phyloP scores from a whole-genome alignment of 2,797 vertebrate species.

The Bradypodion pumilum region DNA sequence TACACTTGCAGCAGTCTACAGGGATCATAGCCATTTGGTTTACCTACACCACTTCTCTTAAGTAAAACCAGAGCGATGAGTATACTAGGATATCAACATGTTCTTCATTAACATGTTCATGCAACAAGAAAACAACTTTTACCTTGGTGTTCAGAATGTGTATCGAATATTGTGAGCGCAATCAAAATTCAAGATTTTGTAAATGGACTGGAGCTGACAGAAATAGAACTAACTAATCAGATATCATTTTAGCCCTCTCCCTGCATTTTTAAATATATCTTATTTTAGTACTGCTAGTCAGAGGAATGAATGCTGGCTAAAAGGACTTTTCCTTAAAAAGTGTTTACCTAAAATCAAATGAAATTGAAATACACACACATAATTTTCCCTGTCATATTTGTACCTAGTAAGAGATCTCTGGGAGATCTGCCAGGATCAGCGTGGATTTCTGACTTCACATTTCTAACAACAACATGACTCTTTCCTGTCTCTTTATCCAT shows the following conservation, averaged over 20 bases:
- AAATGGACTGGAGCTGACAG: neutral
- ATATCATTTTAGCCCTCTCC: neutral
- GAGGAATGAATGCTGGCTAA: neutral
- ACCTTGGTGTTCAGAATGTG: neutral
- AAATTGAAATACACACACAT: neutral
- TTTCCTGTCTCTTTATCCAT: too few relatives aligned
- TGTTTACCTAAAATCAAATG: neutral
- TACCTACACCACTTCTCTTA: neutral
- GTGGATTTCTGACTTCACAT: neutral
- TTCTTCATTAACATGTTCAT: neutral
- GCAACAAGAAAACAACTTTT: slow-evolving; percentile 7
- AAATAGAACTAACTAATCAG: neutral
- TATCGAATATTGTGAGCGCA: neutral
- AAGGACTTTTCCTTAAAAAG: neutral
- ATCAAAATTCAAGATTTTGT: neutral
- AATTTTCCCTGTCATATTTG: neutral
- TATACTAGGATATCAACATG: neutral
- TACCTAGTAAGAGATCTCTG: neutral
- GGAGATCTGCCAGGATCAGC: neutral
- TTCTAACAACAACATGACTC: neutral
- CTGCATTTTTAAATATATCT: neutral
- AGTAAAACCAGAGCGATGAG: neutral
- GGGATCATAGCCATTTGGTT: neutral
- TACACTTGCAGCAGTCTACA: neutral
- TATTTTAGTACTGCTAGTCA: neutral